Evolutionary conservation across 2,888 invertebrate species (phyloP), one percentile per base, ranked within the genome.

Genomic region (Octonoba sinensis): DNA sequence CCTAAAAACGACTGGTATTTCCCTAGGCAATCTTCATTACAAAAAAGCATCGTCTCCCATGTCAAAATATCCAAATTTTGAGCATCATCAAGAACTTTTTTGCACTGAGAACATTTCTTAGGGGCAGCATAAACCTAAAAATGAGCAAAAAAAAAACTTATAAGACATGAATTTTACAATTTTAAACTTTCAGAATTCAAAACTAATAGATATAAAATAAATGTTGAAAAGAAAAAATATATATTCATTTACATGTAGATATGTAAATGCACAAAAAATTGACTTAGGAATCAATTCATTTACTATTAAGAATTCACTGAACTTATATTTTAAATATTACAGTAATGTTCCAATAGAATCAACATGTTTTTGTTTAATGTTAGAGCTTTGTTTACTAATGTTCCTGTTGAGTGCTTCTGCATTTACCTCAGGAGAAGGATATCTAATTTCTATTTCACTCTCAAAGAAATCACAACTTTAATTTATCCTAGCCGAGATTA

Each of bases 21-120:
- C 85, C 94, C 94, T 86, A 96, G 90, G 87, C 97, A 97, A 70
- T 92, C 91, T 88, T 96, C 96, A 84, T 94, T 93, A 87, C 97
- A 97, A 88, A 95, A 97, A 88, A 96, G 96, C 93, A 96, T 94
- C 0, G 96, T 95, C 89, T 96, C 96, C 97, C 96, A 97, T 66
- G 86, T 86, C 12, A 88, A 85, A n/a, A 62, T n/a, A 24, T 62
- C 62, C 76, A 87, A 87, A 59, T 83, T 81, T 22, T 82, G 84
- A 16, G 77, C 71, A 51, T 84, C 83, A 71, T 84, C 83, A 12
- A 86, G 83, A n/a, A 64, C 71, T 27, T 67, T 83, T 51, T 85
- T 84, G 51, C 86, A 86, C 22, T 86, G 86, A n/a, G 85, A 83
- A 65, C 86, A 86, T 3, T 73, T 83, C 56, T 82, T 78, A 67